Conservation (phyloP, 2,113 vertebrate genomes). For the Engystomops pustulosus region DNA sequence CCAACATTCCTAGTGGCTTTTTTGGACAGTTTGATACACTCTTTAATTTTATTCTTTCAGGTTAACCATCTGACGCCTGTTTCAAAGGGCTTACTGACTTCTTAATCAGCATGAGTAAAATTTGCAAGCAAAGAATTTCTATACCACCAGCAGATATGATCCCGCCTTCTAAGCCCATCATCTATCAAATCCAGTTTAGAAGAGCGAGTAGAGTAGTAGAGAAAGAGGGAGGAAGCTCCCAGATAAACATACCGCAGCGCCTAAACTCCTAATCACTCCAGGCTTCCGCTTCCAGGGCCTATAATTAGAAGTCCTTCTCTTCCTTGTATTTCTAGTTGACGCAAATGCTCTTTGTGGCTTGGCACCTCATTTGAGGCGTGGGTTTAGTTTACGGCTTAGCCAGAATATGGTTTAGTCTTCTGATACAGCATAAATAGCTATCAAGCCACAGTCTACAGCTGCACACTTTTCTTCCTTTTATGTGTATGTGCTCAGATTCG, state of each 20-base stretch:
- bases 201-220: slow-evolving; percentile 65
- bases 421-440: slow-evolving; percentile 97
- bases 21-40: slow-evolving; percentile 77
- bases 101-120: slow-evolving; percentile 70
- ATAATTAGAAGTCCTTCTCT: slow-evolving; percentile 99
- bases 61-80: slow-evolving; percentile 92
- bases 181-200: slow-evolving; percentile 81
- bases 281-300: slow-evolving; percentile 98
- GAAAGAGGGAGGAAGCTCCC: slow-evolving; percentile 91
- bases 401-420: slow-evolving; percentile 91
- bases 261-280: slow-evolving; percentile 94
- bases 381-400: slow-evolving; percentile 93
- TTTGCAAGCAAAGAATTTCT: slow-evolving; percentile 77
- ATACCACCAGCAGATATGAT: slow-evolving; percentile 79
- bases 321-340: slow-evolving; percentile 97
- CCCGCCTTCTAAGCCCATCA: slow-evolving; percentile 76
- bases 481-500: slow-evolving; percentile 58
- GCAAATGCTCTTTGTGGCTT: slow-evolving; percentile 99
- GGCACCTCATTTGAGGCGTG: slow-evolving; percentile 98
- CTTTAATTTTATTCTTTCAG: slow-evolving; percentile 87
- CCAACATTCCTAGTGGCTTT: slow-evolving; percentile 76
- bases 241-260: slow-evolving; percentile 97
- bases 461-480: slow-evolving; percentile 74
- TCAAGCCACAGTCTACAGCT: slow-evolving; percentile 86
- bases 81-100: slow-evolving; percentile 82